Base-by-base conservation (phyloP, 2,113 vertebrate species). In the Felis chaus region DNA sequence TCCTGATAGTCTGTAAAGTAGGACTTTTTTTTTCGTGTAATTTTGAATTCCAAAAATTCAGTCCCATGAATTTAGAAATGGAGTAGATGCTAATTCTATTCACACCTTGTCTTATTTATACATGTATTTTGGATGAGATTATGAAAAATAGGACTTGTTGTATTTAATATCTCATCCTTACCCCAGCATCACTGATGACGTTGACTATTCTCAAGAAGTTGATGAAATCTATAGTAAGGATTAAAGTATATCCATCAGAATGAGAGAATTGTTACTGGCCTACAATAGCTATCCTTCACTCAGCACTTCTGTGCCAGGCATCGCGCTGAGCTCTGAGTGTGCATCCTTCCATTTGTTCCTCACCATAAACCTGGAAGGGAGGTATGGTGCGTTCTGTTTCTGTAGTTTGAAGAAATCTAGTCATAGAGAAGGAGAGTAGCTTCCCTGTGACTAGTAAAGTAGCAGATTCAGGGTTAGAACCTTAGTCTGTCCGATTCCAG, bases 11-110 rank as follows among this genome's bases (percentile, higher is more conserved):
- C 78, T 36, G 84, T 61, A n/a, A 94, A 88, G 36, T 71, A 33
- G 87, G 29, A 33, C 29, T 79, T 85, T 84, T 74, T 74, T 88
- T 92, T 79, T n/a, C 14, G 7, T 69, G 13, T 92, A 68, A 85
- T 95, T 92, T 82, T 78, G 8, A 94, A 94, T 95, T 92, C 66
- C 33, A 86, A 83, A 81, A 95, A 53, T 96, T 96, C 0, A 27
- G 16, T 90, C 15, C n/a, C n/a, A 0, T 48, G 5, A 73, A 89
- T 14, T 89, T 96, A 84, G 39, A 96, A 89, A 66, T 65, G 82
- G 39, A 63, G 5, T 92, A 66, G 11, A 93, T 61, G 5, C 65
- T 93, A 78, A 86, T 89, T 14, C 82, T 89, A 33, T 1, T 93
- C 65, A 55, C 74, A 66, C 7, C 33, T 33, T 65, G 33, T 65